Evolutionary conservation across 2,113 vertebrate genomes (phyloP).

Genomic region (Gobio gobio): DNA sequence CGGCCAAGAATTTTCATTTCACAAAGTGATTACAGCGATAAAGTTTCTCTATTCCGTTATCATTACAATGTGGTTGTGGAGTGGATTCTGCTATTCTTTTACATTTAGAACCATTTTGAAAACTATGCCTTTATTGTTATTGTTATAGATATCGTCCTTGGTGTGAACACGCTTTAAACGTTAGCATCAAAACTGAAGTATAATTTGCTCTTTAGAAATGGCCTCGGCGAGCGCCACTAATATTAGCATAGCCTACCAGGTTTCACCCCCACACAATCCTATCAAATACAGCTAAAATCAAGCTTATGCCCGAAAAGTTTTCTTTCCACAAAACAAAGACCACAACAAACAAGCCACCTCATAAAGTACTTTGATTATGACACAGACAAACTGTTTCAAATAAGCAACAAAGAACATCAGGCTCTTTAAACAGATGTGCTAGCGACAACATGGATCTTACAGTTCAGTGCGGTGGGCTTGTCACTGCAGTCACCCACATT

Average conservation of each 20-base stretch:
- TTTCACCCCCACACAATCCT: background rate
- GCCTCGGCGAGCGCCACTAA: background rate
- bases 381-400: slow-evolving; percentile 24
- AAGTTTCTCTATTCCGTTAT: no score
- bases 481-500: slow-evolving; percentile 28
- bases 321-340: background rate
- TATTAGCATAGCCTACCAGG: background rate
- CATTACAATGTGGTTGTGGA: no score
- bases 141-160: no score
- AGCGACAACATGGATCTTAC: background rate
- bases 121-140: no score
- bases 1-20: no score
- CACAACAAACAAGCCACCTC: slow-evolving; percentile 26
- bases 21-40: no score
- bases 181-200: no score
- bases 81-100: no score
- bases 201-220: background rate
- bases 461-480: background rate
- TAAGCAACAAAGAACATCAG: slow-evolving; percentile 15
- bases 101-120: no score
- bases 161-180: no score
- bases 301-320: background rate
- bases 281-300: background rate
- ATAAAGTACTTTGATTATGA: slow-evolving; percentile 7
- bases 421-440: slow-evolving; percentile 5